Evolutionary conservation across 2,113 vertebrate genomes (phyloP).

Genomic region (Picathartes gymnocephalus): DNA sequence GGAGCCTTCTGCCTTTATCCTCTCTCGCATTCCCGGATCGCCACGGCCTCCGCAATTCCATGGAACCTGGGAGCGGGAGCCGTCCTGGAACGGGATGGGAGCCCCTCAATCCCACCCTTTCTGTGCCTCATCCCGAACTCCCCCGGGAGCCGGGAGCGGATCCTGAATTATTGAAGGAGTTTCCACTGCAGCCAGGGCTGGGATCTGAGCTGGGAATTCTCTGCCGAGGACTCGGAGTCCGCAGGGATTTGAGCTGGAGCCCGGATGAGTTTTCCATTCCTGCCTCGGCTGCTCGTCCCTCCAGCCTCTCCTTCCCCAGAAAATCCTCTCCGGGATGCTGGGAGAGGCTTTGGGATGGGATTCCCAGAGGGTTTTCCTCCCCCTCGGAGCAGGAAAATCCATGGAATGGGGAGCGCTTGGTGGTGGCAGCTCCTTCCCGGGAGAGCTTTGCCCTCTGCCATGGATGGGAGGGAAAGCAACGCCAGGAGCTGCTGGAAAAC

Average conservation of each 20-base stretch:
- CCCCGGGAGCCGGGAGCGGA: not conserved
- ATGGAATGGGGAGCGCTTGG: too few relatives aligned
- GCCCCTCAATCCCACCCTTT: accelerated
- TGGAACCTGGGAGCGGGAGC: not conserved
- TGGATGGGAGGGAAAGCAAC: not conserved
- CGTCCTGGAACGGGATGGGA: not conserved
- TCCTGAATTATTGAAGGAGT: constrained; percentile 41
- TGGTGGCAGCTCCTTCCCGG: not conserved
- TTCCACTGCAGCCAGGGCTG: not conserved
- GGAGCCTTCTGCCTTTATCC: not conserved
- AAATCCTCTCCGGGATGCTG: too few relatives aligned
- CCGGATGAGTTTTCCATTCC: not conserved
- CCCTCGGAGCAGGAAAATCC: accelerated
- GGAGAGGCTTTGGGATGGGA: not conserved
- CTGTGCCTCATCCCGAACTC: not conserved
- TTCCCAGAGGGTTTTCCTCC: not conserved
- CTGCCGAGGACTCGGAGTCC: not conserved
- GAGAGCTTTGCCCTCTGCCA: not conserved
- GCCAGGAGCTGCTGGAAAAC: not conserved
- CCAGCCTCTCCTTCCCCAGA: too few relatives aligned
- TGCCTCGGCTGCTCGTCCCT: too few relatives aligned
- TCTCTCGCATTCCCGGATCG: not conserved
- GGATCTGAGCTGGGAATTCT: constrained; percentile 7
- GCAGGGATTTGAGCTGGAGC: not conserved
- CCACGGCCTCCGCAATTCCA: not conserved